These are phyloP conservation scores for Baronia brevicornis DNA, from an alignment of 2,888 invertebrate genomes.

Conservation along the genomic window DNA sequence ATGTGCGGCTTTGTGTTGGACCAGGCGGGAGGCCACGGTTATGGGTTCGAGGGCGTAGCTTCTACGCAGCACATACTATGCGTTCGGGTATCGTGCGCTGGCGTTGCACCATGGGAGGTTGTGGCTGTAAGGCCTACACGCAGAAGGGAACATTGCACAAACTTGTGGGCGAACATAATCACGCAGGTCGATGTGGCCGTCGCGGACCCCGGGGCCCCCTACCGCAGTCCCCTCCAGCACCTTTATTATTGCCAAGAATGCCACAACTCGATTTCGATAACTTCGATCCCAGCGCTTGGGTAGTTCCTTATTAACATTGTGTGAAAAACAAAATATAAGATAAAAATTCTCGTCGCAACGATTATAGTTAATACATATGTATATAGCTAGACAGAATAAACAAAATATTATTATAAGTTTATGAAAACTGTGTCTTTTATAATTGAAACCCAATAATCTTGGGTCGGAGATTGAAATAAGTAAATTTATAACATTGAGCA, in stretches of 20 bases:
- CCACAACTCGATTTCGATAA: slow-evolving; percentile 53
- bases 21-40: slow-evolving; percentile 65
- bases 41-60: slow-evolving; percentile 68
- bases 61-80: slow-evolving; percentile 70
- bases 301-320: slow-evolving; percentile 47
- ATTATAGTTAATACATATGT: too few species aligned
- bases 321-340: slow-evolving; percentile 11
- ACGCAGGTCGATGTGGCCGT: slow-evolving; percentile 54
- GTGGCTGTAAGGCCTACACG: slow-evolving; percentile 68
- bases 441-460: too few species aligned
- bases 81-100: slow-evolving; percentile 67
- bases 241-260: slow-evolving; percentile 48
- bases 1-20: slow-evolving; percentile 60
- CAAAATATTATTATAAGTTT: too few species aligned
- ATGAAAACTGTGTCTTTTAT: too few species aligned
- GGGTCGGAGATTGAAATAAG: too few species aligned
- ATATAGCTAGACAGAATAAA: too few species aligned
- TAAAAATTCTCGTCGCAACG: too few species aligned
- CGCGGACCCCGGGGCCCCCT: slow-evolving; percentile 26
- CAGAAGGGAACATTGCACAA: slow-evolving; percentile 64
- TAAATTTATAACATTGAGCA: too few species aligned
- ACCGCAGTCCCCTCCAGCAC: slow-evolving; percentile 39
- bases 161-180: slow-evolving; percentile 66
- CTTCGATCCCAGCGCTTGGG: slow-evolving; percentile 63
- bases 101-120: slow-evolving; percentile 70